Conservation (phyloP, 2,113 vertebrate genomes). For the Antechinus flavipes region DNA sequence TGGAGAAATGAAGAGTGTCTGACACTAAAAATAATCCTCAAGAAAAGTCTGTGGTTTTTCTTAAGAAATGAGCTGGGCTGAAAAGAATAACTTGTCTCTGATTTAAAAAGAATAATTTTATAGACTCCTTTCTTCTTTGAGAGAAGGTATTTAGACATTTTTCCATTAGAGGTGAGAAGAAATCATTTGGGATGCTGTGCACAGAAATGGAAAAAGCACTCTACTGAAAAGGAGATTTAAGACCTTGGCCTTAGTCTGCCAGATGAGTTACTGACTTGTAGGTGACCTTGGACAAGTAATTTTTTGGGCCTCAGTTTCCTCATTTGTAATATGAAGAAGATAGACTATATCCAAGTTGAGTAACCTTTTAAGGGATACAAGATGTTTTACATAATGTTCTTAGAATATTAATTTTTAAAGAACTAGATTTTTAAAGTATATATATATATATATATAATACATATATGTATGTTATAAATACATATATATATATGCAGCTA, state of each 20-base stretch:
- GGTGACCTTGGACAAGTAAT: background rate
- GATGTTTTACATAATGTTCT: background rate
- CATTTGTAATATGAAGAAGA: background rate
- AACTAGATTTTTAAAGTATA: background rate
- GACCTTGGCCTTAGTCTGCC: background rate
- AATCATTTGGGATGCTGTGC: background rate
- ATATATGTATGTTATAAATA: background rate
- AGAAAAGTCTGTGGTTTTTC: constrained; percentile 48
- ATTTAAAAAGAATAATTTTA: constrained; percentile 53
- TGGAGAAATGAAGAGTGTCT: constrained; percentile 1
- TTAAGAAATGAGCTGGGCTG: background rate
- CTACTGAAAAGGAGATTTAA: background rate
- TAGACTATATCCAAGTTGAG: background rate
- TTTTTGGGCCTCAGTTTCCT: background rate
- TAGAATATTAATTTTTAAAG: background rate
- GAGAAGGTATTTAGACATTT: constrained; percentile 36
- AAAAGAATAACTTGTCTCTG: constrained; percentile 19
- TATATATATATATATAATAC: background rate
- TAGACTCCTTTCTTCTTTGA: constrained; percentile 15
- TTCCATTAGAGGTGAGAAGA: constrained; percentile 21
- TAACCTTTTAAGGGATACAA: background rate
- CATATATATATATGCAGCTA: background rate
- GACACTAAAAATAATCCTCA: constrained; percentile 19
- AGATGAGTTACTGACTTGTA: background rate
- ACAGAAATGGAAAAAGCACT: background rate